phyloP scores from a whole-genome alignment of 2,113 vertebrate genomes.

The Tachycineta bicolor region DNA sequence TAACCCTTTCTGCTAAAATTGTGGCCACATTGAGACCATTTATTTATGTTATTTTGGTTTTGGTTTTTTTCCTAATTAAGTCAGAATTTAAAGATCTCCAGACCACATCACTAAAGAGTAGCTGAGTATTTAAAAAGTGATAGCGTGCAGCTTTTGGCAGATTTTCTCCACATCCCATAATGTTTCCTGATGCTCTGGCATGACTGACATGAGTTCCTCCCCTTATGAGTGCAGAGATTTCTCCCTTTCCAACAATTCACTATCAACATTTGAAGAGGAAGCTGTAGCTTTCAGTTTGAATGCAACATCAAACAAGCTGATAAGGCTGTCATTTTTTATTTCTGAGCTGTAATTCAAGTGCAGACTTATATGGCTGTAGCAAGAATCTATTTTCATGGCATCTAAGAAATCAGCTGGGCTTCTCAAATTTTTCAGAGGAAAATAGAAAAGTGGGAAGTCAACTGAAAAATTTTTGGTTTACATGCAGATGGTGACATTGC shows the following conservation, averaged over 20 bases:
- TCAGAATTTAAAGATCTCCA: background rate
- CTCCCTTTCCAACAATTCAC: background rate
- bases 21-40: background rate
- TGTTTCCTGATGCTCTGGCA: background rate
- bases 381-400: background rate
- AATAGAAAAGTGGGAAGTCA: background rate
- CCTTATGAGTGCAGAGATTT: background rate
- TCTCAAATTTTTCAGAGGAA: background rate
- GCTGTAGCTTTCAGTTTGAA: background rate
- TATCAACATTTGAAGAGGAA: background rate
- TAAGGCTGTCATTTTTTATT: background rate
- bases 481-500: background rate
- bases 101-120: background rate
- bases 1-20: background rate
- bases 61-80: background rate
- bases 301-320: background rate
- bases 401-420: background rate
- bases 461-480: background rate
- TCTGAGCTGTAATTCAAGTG: background rate
- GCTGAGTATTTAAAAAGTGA: background rate
- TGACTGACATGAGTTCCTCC: background rate
- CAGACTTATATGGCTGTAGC: background rate
- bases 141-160: background rate
- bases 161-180: background rate
- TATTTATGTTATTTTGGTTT: background rate